Evolutionary conservation across 2,113 vertebrate species (phyloP).

Genomic region (Petrocephalus microphthalmus): DNA sequence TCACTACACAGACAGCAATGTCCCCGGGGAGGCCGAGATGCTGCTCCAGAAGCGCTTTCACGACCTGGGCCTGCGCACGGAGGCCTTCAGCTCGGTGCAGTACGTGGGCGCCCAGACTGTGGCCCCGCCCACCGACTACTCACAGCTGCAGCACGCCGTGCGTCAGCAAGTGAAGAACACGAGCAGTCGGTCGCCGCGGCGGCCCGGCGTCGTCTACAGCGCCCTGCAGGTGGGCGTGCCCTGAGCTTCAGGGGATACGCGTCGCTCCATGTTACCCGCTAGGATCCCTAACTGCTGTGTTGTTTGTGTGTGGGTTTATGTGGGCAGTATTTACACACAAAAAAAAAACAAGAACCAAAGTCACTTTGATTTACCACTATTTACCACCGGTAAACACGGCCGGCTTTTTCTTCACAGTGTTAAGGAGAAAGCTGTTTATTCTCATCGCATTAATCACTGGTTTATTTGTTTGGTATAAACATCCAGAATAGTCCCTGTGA

Average conservation of each 20-base stretch:
- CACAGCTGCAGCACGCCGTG: conserved; percentile 49
- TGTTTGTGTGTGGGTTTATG: not conserved
- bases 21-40: conserved; percentile 48
- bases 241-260: not conserved
- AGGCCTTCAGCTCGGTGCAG: conserved; percentile 70
- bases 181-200: conserved; percentile 64
- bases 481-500: not conserved
- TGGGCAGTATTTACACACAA: not conserved
- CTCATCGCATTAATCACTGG: not conserved
- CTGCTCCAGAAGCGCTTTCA: conserved; percentile 69
- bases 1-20: conserved; percentile 43
- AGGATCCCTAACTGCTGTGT: not conserved
- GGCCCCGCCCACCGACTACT: conserved; percentile 65
- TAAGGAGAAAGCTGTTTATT: not conserved
- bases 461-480: not conserved
- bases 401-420: not conserved
- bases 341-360: not conserved
- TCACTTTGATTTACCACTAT: too few relatives aligned
- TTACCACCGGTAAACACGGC: not conserved
- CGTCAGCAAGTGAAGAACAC: conserved; percentile 62
- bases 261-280: not conserved
- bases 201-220: conserved; percentile 63
- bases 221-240: conserved; percentile 53
- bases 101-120: conserved; percentile 70
- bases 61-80: conserved; percentile 57